Evolutionary conservation across 2,797 vertebrate species (phyloP).

Genomic region (Acomys russatus): DNA sequence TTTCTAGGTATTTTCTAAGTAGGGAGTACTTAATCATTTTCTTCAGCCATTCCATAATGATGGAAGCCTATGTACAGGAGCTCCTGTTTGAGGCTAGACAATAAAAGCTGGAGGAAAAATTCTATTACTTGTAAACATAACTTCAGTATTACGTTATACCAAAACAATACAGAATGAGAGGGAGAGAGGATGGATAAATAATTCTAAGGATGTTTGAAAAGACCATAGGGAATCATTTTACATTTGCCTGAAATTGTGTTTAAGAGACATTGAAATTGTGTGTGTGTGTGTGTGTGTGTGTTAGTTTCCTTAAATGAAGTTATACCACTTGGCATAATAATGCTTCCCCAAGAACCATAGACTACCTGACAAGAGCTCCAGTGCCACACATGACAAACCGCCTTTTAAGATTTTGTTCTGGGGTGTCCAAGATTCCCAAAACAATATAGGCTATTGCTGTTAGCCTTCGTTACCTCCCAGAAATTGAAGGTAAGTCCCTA

Average conservation of each 20-base stretch:
- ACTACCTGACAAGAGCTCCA: background rate
- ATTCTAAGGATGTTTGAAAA: background rate
- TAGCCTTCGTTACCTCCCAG: background rate
- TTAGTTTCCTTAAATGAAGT: background rate
- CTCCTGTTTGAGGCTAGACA: background rate
- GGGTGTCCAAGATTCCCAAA: background rate
- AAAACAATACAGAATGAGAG: background rate
- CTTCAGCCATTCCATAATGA: background rate
- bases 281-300: background rate
- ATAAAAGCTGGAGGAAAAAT: background rate
- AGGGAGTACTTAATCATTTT: constrained; percentile 10
- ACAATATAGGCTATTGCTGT: background rate
- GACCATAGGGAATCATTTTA: background rate
- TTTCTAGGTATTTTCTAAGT: background rate
- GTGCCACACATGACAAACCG: background rate
- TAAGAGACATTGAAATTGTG: background rate
- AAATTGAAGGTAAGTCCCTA: background rate
- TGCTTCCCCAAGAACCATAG: background rate
- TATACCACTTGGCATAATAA: background rate
- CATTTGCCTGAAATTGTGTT: background rate
- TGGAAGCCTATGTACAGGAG: background rate
- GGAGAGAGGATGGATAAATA: too few relatives aligned
- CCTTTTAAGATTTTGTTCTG: background rate
- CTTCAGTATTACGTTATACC: background rate
- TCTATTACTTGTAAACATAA: constrained; percentile 52